Evolutionary conservation across 2,113 vertebrate genomes (phyloP).

Genomic region (Puma concolor): DNA sequence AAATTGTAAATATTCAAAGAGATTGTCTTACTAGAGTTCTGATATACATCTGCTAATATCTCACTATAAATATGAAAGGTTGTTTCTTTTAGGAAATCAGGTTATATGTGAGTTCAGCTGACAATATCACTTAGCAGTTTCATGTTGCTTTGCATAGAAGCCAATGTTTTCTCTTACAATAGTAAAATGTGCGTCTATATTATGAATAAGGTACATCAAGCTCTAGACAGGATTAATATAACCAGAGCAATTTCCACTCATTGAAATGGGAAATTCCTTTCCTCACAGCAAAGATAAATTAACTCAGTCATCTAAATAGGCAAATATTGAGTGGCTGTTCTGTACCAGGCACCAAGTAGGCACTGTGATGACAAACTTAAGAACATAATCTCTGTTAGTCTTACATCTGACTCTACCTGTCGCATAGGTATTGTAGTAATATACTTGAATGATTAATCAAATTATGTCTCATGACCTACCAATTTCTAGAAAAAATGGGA

Average conservation of each 20-base stretch:
- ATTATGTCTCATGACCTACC: not conserved
- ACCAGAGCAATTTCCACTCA: not conserved
- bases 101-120: not conserved
- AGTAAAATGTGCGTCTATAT: not conserved
- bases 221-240: not conserved
- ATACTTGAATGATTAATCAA: not conserved
- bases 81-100: constrained; percentile 67
- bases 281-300: constrained; percentile 17
- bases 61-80: constrained; percentile 67
- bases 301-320: not conserved
- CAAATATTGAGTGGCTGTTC: not conserved
- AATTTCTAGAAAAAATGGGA: not conserved
- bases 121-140: not conserved
- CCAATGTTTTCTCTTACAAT: not conserved
- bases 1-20: constrained; percentile 73
- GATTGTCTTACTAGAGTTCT: constrained; percentile 19
- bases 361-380: not conserved
- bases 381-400: not conserved
- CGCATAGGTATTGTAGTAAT: not conserved
- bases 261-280: not conserved
- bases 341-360: not conserved
- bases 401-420: not conserved
- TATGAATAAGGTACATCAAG: constrained; percentile 7
- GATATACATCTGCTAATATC: constrained; percentile 76
- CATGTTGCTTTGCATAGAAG: not conserved